These are phyloP conservation scores for Eidolon helvum DNA, from an alignment of 2,113 vertebrate species.

Conservation along the genomic window DNA sequence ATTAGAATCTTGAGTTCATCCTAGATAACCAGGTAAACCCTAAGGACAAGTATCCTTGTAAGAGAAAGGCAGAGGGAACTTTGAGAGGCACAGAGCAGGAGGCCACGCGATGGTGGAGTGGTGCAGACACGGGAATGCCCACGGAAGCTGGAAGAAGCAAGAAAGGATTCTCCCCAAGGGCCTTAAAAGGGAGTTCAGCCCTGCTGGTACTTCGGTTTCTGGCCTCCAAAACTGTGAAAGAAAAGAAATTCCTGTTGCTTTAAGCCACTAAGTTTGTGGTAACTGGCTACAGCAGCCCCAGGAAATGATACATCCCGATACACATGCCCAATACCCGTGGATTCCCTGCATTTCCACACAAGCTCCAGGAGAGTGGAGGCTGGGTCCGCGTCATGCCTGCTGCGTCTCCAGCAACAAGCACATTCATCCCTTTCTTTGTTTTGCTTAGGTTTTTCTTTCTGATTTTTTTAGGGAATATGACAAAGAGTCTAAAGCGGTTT, in stretches of 20 bases:
- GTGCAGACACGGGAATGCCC: neutral
- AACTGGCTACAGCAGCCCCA: neutral
- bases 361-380: neutral
- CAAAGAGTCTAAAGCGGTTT: neutral
- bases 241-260: too few relatives aligned
- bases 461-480: neutral
- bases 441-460: neutral
- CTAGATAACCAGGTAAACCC: neutral
- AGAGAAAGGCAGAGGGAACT: neutral
- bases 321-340: too few relatives aligned
- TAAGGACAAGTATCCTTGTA: neutral
- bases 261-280: neutral
- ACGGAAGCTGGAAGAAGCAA: neutral
- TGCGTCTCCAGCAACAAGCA: fast-evolving
- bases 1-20: neutral
- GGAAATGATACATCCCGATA: neutral
- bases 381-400: neutral
- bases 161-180: neutral
- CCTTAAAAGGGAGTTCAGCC: neutral
- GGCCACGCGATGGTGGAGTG: fast-evolving
- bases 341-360: neutral
- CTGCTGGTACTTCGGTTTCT: neutral
- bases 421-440: fast-evolving
- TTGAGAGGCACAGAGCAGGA: neutral
- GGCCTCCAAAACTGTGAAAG: neutral